A percentile compares a stretch with the other conserved stretches of the same genome.
Evolutionary conservation across 2,797 vertebrate species (phyloP).

Genomic region (Myioborus melanocephalus): DNA sequence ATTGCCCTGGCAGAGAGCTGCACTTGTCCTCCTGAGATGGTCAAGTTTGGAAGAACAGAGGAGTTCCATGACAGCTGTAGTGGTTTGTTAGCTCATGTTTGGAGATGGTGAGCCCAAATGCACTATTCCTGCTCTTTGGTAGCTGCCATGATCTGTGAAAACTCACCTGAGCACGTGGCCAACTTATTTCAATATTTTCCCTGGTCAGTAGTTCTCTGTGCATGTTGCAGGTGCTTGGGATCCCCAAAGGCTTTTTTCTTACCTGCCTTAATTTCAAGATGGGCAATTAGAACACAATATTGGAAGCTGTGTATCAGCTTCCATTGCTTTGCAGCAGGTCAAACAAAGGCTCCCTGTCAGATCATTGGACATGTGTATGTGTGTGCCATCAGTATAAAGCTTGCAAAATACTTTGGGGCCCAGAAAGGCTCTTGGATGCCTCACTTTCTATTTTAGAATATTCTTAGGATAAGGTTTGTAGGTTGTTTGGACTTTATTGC

Average conservation of each 20-base stretch:
- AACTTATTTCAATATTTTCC: background rate
- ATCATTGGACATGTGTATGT: rapidly evolving
- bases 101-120: background rate
- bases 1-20: background rate
- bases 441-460: background rate
- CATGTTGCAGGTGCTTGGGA: background rate
- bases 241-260: background rate
- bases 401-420: background rate
- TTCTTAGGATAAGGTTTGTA: background rate
- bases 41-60: background rate
- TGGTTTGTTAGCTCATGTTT: background rate
- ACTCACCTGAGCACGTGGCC: background rate
- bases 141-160: background rate
- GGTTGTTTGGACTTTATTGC: background rate
- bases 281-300: background rate
- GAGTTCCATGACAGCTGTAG: background rate
- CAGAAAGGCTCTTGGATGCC: background rate
- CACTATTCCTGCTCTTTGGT: background rate
- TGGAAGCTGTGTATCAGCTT: background rate
- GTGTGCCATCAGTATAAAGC: background rate
- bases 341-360: background rate
- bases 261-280: background rate
- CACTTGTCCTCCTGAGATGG: background rate
- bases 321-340: background rate
- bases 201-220: background rate